phyloP scores from a whole-genome alignment of 2,113 vertebrate species.

The Proteles cristata region DNA sequence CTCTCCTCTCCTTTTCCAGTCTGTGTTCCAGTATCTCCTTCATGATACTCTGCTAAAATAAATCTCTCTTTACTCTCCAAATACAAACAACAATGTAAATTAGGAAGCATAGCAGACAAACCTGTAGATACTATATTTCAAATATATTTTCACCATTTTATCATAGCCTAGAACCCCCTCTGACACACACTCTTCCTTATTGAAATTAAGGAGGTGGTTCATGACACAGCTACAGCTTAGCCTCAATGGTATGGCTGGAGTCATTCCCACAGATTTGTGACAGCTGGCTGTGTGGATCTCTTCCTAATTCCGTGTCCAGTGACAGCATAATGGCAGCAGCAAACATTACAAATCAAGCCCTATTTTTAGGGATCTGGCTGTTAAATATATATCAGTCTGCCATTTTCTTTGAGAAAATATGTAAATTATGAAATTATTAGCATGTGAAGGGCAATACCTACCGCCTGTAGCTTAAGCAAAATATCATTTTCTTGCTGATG shows the following conservation, averaged over 20 bases:
- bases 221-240: neutral
- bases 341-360: neutral
- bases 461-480: neutral
- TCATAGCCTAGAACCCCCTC: neutral
- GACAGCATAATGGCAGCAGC: neutral
- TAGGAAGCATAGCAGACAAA: neutral
- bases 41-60: neutral
- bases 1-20: neutral
- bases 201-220: neutral
- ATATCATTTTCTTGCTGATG: neutral
- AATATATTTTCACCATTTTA: neutral
- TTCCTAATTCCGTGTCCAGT: neutral
- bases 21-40: neutral
- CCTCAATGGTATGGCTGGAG: neutral
- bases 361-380: neutral
- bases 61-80: neutral
- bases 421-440: neutral
- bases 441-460: neutral
- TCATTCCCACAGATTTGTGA: neutral
- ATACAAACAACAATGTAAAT: neutral
- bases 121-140: neutral
- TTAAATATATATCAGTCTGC: neutral
- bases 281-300: neutral
- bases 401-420: neutral
- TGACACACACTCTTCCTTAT: neutral